Percentiles rank a stretch among this genome's conserved stretches.
phyloP scores from a whole-genome alignment of 2,113 vertebrate species.

The Tursiops truncatus region DNA sequence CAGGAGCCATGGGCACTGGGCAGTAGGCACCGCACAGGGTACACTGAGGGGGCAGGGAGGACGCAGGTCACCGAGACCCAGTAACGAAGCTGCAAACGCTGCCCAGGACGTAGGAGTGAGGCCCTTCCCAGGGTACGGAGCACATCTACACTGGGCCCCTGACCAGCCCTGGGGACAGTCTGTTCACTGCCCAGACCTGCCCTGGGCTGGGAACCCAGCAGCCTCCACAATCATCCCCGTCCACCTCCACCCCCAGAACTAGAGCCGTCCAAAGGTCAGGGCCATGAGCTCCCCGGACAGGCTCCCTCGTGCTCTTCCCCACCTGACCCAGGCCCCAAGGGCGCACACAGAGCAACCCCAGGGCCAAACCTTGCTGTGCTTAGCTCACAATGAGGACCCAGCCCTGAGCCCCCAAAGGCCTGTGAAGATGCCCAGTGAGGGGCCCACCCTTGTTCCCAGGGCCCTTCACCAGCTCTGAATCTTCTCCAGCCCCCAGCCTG shows the following conservation, averaged over 20 bases:
- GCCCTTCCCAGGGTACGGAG: neutral
- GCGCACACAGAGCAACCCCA: accelerated
- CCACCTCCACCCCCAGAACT: neutral
- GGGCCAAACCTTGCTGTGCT: neutral
- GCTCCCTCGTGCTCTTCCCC: neutral
- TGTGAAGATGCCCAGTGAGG: neutral
- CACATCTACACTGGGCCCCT: accelerated
- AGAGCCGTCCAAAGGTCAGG: neutral
- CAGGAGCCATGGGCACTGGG: constrained; percentile 92
- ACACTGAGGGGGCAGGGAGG: constrained; percentile 80
- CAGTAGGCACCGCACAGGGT: constrained; percentile 89
- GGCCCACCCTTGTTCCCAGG: neutral
- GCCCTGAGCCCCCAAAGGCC: neutral
- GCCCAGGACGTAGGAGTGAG: neutral
- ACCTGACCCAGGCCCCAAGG: neutral
- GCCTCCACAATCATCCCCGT: neutral
- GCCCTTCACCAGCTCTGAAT: neutral
- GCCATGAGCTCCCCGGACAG: neutral
- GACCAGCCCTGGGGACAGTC: neutral
- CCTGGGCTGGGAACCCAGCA: neutral
- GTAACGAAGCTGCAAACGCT: accelerated
- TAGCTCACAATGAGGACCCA: neutral
- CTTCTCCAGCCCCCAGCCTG: neutral
- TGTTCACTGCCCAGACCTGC: neutral
- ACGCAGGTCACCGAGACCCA: neutral